These are phyloP conservation scores for Nebria brevicollis DNA, from an alignment of 2,888 invertebrate genomes.

Conservation along the genomic window DNA sequence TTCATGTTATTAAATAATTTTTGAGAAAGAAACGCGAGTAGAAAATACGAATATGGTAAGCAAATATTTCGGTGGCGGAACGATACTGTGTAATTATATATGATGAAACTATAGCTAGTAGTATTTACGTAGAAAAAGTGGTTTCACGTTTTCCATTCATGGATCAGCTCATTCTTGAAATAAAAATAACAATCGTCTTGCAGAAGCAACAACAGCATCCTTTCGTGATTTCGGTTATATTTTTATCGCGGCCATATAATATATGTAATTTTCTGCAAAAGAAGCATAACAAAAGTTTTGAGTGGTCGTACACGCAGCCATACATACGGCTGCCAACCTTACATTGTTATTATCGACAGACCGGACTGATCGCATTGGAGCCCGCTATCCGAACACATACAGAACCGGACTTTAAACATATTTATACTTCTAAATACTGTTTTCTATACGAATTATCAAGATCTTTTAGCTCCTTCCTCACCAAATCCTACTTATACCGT, in stretches of 20 bases:
- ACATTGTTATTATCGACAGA: conserved; percentile 45
- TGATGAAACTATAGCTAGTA: not conserved
- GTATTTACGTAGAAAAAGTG: not conserved
- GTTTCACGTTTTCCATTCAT: conserved; percentile 28
- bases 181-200: conserved; percentile 1
- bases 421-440: not conserved
- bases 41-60: not conserved
- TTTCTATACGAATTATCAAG: not conserved
- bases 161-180: conserved; percentile 32
- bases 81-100: not conserved
- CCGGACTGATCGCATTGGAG: conserved; percentile 33
- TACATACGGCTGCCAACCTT: conserved; percentile 36
- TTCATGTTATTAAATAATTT: no score
- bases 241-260: conserved; percentile 42
- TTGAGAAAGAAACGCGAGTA: no score
- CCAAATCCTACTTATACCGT: no score
- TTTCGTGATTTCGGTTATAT: conserved; percentile 43
- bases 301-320: conserved; percentile 28
- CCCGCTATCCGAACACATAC: conserved; percentile 15
- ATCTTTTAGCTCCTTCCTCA: not conserved
- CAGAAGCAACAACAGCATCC: not conserved
- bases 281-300: conserved; percentile 30
- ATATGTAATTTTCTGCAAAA: conserved; percentile 42
- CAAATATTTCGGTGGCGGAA: not conserved
- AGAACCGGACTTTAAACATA: conserved; percentile 9